Evolutionary conservation across 2,888 invertebrate species (phyloP).

Genomic region (Branchinecta sandiegonensis): DNA sequence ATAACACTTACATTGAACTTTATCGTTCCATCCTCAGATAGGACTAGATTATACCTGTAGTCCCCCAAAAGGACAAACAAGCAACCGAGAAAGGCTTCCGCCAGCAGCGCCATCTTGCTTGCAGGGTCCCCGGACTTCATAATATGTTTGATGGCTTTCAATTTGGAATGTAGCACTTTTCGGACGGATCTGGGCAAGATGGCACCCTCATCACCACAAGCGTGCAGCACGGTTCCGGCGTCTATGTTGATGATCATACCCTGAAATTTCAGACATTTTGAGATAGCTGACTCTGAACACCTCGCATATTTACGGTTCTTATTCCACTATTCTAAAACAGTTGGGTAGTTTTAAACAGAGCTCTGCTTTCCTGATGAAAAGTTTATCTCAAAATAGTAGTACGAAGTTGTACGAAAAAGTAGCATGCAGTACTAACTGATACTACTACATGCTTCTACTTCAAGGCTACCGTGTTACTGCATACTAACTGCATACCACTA

Average conservation of each 20-base stretch:
- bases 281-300: too few species aligned
- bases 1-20: background rate
- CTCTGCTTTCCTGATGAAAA: too few species aligned
- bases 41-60: background rate
- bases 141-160: background rate
- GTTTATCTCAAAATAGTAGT: too few species aligned
- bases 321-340: too few species aligned
- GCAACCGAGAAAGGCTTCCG: background rate
- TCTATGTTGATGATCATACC: slow-evolving; percentile 10
- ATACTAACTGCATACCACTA: too few species aligned
- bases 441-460: too few species aligned
- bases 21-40: background rate
- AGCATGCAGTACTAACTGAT: too few species aligned
- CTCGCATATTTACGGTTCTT: too few species aligned
- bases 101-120: background rate
- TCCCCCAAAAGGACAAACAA: background rate
- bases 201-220: background rate
- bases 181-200: slow-evolving; percentile 8
- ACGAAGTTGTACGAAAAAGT: too few species aligned
- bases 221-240: background rate
- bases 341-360: too few species aligned
- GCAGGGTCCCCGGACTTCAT: background rate
- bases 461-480: too few species aligned
- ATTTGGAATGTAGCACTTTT: background rate
- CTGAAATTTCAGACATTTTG: background rate